Evolutionary conservation across 2,797 vertebrate species (phyloP), one percentile per base, ranked within the genome.

Genomic region (Chiloscyllium punctatum): DNA sequence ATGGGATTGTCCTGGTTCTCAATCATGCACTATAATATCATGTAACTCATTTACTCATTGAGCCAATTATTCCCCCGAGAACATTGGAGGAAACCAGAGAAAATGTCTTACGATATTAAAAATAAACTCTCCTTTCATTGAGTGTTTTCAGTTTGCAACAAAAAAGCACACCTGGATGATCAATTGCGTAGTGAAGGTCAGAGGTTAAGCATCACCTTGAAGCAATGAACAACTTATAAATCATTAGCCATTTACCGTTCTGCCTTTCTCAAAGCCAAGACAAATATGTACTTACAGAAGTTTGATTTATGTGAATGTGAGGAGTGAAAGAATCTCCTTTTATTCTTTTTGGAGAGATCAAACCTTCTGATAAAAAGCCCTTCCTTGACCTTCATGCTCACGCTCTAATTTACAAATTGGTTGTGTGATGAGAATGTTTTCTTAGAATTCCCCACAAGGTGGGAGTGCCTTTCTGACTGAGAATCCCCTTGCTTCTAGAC

Each of bases 221-320:
- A 95, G 94, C 94, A 77, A 33, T 18, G 94, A 51, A 95, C 33
- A 74, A 77, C 69, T 27, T 69, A 69, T 92, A 92, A 92, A 92
- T 92, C 90, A 77, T 77, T 74, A 51, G 30, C 69, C 48, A n/a
- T 95, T 95, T 51, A 95, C 71, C 8, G 15, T 30, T 21, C 4
- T 53, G 30, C 16, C 51, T 77, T 72, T 3, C 71, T 77, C 48
- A 51, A 77, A 95, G 11, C 51, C 51, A 95, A 95, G 94, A 42
- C 71, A 95, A 95, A 95, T 95, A 95, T 95, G 94, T 95, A 95
- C 94, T 77, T 51, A 77, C 27, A 21, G 48, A n/a, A 16, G 69
- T n/a, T 77, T 95, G 72, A 95, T 74, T 72, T 95, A 95, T 95
- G 71, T 30, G 71, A 53, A 18, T 95, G 71, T 57, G 25, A 30